A percentile compares a stretch with the other conserved stretches of the same genome.
phyloP scores from a whole-genome alignment of 2,797 vertebrate species.

The Tenualosa thibaudeaui region DNA sequence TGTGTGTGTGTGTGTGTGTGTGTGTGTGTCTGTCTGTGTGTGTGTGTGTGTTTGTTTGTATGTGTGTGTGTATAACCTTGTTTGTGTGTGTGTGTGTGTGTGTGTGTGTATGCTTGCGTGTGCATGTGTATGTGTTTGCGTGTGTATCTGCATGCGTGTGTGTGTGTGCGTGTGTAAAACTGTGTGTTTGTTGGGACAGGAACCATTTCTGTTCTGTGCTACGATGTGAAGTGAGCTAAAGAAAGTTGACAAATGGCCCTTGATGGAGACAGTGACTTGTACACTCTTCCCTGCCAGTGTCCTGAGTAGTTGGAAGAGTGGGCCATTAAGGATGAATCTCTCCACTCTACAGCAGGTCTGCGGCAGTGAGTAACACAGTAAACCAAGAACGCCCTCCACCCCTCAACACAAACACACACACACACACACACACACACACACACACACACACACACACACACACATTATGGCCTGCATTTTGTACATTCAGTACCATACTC shows the following conservation, averaged over 20 bases:
- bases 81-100: background rate
- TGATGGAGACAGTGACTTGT: constrained; percentile 59
- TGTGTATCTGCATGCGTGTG: background rate
- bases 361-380: too few species aligned
- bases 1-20: background rate
- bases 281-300: constrained; percentile 38
- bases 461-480: background rate
- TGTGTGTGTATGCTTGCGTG: constrained; percentile 38
- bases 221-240: constrained; percentile 59
- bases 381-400: too few species aligned
- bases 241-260: constrained; percentile 64
- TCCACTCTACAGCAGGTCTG: background rate
- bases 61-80: background rate
- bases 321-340: background rate
- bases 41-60: background rate
- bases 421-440: too few species aligned
- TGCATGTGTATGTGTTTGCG: constrained; percentile 38
- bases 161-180: background rate
- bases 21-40: background rate
- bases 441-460: background rate
- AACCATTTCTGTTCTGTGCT: constrained; percentile 48
- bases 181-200: background rate
- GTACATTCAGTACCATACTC: background rate
- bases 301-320: constrained; percentile 51
- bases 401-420: too few species aligned